These are phyloP conservation scores for Thamnophis sirtalis DNA, from an alignment of 2,113 vertebrate genomes.

Conservation along the genomic window DNA sequence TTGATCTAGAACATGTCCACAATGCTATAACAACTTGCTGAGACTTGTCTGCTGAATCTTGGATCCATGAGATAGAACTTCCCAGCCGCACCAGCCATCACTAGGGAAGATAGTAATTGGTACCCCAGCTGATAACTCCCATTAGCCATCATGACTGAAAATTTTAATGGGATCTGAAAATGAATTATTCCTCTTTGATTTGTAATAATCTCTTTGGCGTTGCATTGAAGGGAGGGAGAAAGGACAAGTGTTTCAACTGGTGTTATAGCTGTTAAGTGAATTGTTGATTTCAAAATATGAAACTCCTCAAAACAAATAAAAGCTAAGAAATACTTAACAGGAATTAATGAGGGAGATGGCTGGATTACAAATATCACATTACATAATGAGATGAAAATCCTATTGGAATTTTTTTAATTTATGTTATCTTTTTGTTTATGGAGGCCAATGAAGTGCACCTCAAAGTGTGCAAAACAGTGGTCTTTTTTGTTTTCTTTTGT, in stretches of 20 bases:
- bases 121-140: conserved; percentile 23
- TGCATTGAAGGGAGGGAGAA: background rate
- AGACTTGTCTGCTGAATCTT: background rate
- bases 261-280: background rate
- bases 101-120: conserved; percentile 48
- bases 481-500: background rate
- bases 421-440: background rate
- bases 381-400: background rate
- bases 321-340: background rate
- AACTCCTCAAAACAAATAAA: conserved; percentile 8
- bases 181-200: conserved; percentile 49
- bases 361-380: background rate
- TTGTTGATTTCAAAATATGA: background rate
- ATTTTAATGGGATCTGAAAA: conserved; percentile 50
- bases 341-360: background rate
- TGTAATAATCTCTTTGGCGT: conserved; percentile 33
- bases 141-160: conserved; percentile 24
- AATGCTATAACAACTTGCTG: accelerated
- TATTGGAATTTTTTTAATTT: background rate
- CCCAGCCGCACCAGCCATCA: conserved; percentile 28
- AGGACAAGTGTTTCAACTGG: background rate
- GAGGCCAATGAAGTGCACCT: background rate
- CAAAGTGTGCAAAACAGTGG: background rate
- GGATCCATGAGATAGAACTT: conserved; percentile 19
- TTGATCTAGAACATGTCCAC: background rate